Conservation (phyloP, 2,888 invertebrate genomes). For the Mylabris sibirica region DNA sequence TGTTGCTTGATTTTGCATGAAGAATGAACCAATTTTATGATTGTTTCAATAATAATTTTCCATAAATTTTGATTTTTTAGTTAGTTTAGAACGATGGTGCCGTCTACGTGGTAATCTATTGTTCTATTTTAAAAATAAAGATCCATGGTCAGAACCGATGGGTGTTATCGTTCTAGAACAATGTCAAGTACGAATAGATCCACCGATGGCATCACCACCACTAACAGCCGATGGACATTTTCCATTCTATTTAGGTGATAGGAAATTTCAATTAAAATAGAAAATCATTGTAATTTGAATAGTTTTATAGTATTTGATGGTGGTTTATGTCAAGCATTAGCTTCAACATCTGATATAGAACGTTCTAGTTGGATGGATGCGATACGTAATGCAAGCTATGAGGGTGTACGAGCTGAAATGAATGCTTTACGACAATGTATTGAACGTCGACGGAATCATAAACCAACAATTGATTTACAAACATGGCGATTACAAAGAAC, state of each 20-base stretch:
- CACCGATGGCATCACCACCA: constrained; percentile 65
- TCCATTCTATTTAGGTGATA: constrained; percentile 81
- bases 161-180: constrained; percentile 90
- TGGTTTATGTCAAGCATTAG: constrained; percentile 81
- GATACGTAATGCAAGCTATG: constrained; percentile 84
- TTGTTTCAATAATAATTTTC: constrained; percentile 5
- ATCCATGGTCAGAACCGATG: constrained; percentile 86
- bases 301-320: constrained; percentile 76
- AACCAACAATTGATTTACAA: constrained; percentile 72
- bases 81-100: constrained; percentile 86
- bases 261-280: neutral
- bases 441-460: constrained; percentile 69
- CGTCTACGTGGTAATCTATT: constrained; percentile 90
- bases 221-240: constrained; percentile 76
- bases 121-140: constrained; percentile 90
- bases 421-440: constrained; percentile 67
- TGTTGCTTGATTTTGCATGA: constrained; percentile 14
- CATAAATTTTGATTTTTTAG: constrained; percentile 60
- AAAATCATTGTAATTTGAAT: neutral
- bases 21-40: neutral
- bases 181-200: constrained; percentile 78
- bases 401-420: constrained; percentile 79
- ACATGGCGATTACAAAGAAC: constrained; percentile 75
- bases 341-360: constrained; percentile 81
- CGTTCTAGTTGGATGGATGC: constrained; percentile 86